Conservation (phyloP, 2,113 vertebrate species). For the Laticauda laticaudata region DNA sequence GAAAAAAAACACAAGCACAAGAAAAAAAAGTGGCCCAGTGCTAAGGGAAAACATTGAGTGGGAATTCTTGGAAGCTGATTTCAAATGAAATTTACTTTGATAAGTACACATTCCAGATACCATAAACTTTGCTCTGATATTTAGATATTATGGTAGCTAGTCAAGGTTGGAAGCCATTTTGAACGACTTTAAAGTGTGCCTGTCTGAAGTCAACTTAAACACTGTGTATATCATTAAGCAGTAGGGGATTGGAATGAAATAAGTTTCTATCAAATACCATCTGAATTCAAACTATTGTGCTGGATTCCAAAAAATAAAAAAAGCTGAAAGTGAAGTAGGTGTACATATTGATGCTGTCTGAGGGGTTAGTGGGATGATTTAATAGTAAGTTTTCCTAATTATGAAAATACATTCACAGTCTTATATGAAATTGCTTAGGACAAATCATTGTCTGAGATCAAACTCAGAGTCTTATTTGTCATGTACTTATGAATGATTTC, state of each 20-base stretch:
- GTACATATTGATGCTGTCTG: background rate
- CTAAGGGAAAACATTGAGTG: background rate
- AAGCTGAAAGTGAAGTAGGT: slow-evolving; percentile 6
- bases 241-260: slow-evolving; percentile 5
- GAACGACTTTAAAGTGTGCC: slow-evolving; percentile 5
- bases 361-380: slow-evolving; percentile 8
- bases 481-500: background rate
- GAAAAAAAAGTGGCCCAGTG: background rate
- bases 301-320: background rate
- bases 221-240: background rate
- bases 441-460: background rate
- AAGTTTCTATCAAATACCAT: slow-evolving; percentile 2
- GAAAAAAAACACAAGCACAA: background rate
- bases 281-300: background rate
- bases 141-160: background rate
- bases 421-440: background rate
- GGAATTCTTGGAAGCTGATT: background rate
- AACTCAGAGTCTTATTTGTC: background rate
- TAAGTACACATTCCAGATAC: background rate
- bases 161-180: background rate
- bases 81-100: background rate
- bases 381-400: slow-evolving; percentile 19
- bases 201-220: slow-evolving; percentile 1
- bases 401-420: slow-evolving; percentile 7
- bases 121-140: background rate